phyloP scores from a whole-genome alignment of 2,113 vertebrate species.

The Toxotes jaculatrix region DNA sequence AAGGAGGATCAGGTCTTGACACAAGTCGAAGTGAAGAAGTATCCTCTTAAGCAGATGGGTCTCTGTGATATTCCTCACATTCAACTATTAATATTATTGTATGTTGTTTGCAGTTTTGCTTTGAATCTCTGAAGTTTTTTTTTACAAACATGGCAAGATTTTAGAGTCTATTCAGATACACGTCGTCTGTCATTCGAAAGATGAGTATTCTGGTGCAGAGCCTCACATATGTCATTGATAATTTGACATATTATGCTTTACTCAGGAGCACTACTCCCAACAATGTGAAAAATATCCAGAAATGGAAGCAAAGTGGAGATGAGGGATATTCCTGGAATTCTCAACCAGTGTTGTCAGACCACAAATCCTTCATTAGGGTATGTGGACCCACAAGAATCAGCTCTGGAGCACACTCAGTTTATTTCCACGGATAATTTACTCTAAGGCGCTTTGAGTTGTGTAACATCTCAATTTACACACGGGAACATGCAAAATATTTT shows the following conservation, averaged over 20 bases:
- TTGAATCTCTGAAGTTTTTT: not conserved
- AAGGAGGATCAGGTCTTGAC: constrained; percentile 13
- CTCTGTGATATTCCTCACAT: constrained; percentile 11
- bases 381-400: not conserved
- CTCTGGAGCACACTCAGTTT: constrained; percentile 1
- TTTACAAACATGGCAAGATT: not conserved
- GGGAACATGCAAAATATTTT: constrained; percentile 16
- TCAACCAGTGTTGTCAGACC: not conserved
- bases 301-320: constrained; percentile 17
- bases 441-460: not conserved
- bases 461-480: constrained; percentile 20
- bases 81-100: not conserved
- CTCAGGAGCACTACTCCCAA: not conserved
- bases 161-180: not conserved
- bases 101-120: not conserved
- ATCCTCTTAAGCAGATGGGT: constrained; percentile 8
- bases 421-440: constrained; percentile 28
- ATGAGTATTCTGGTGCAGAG: constrained; percentile 8
- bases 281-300: constrained; percentile 21
- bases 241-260: constrained; percentile 7
- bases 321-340: not conserved
- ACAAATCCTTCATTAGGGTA: constrained; percentile 20
- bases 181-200: constrained; percentile 12
- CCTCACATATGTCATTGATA: not conserved
- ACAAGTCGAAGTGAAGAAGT: constrained; percentile 11